Conservation (phyloP, 2,888 invertebrate species). For the Schizotus pectinicornis region DNA sequence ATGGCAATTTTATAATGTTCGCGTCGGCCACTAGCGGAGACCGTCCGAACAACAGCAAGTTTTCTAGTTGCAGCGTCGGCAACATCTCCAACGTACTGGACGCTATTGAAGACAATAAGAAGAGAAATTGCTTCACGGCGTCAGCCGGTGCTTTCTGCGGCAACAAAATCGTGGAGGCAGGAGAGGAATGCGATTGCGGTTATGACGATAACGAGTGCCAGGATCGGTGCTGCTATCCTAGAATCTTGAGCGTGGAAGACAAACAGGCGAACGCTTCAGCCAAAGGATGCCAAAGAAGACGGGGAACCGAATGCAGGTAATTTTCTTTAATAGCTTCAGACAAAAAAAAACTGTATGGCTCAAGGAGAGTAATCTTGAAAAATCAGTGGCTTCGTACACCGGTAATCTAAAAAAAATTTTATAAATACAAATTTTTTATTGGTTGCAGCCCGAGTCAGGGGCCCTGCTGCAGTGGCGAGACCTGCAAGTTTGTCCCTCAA, state of each 20-base stretch:
- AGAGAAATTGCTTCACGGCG: slow-evolving; percentile 92
- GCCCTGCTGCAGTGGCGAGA: slow-evolving; percentile 86
- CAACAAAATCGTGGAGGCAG: slow-evolving; percentile 97
- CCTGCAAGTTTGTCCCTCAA: slow-evolving; percentile 77
- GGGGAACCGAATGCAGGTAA: slow-evolving; percentile 81
- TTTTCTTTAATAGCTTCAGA: slow-evolving; percentile 16
- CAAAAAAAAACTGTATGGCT: not conserved
- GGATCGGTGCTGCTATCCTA: slow-evolving; percentile 92
- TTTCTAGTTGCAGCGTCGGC: slow-evolving; percentile 92
- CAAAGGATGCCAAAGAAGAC: slow-evolving; percentile 79
- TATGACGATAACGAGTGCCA: slow-evolving; percentile 89
- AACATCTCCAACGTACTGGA: slow-evolving; percentile 95
- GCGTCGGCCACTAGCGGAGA: slow-evolving; percentile 99
- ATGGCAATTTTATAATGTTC: slow-evolving; percentile 99
- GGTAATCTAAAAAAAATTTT: no score
- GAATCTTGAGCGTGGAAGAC: slow-evolving; percentile 75
- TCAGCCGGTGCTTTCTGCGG: slow-evolving; percentile 97
- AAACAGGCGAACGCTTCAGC: slow-evolving; percentile 72
- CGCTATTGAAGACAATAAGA: slow-evolving; percentile 88
- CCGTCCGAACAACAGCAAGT: slow-evolving; percentile 96
- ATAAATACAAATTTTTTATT: no score
- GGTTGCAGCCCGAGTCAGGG: slow-evolving; percentile 91
- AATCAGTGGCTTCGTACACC: not conserved
- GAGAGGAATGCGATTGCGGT: slow-evolving; percentile 98
- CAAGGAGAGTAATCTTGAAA: slow-evolving; percentile 2